Base-by-base conservation (phyloP, 92 coral and sea anemone species). In the Actinostola sp. region DNA sequence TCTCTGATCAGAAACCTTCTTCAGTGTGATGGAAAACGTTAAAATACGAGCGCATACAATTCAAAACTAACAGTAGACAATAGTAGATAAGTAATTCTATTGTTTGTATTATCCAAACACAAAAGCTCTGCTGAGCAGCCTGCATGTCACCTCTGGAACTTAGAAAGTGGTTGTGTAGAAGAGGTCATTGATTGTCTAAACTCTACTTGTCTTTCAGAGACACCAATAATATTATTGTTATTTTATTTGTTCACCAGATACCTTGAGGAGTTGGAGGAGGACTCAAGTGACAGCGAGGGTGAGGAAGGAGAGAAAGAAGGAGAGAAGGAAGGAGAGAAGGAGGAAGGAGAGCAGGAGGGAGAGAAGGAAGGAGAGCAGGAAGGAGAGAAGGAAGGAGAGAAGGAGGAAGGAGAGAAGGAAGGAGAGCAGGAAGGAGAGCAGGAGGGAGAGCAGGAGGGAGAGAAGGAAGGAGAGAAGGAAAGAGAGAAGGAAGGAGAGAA, bases 221-320 rank as follows among this genome's bases (percentile, higher is more conserved):
- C 20, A 15, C 30, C 25, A 3, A 14, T 12, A 31, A 24, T 69
- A 38, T 55, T 17, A 49, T n/a, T 16, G 32, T 38, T 1, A 32
- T 24, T 60, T 58, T 39, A 41, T 35, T 0, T 63, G 19, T 60
- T 38, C 28, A 46, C 3, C 32, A 79, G 86, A 55, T 80, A 80
- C 28, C 77, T 80, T 17, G 86, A 80, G 30, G 36, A 80, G 27
- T 26, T 34, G 29, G 82, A 75, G 29, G 82, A 75, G 24, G 55
- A 60, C 46, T 72, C 79, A 10, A 83, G 89, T 54, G 81, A 71
- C 16, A 84, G 85, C 71, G 89, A 82, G 5, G 90, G 76, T 6
- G 89, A 91, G 51, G 76, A n/a, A n/a, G n/a, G n/a, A n/a, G n/a
- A 75, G 2, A 80, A 83, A 12, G 73, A 55, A 39, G 52, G 65